Conservation (phyloP, 2,888 invertebrate genomes). For the Nomada goodeniana region DNA sequence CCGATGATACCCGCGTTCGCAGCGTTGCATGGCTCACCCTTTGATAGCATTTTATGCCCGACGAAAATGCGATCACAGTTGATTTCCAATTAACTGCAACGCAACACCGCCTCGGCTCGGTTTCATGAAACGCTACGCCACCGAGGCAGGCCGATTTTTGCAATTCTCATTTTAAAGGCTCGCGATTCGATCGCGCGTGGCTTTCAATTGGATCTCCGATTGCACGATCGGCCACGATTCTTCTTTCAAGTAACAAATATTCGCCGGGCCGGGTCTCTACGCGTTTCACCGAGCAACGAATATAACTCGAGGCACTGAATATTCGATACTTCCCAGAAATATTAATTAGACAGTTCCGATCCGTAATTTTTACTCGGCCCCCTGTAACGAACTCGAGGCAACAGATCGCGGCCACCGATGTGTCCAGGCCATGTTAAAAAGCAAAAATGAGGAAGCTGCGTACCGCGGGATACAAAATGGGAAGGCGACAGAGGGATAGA, state of each 20-base stretch:
- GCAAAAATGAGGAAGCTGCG: slow-evolving; percentile 1
- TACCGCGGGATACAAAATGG: not conserved
- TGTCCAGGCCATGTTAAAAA: not conserved
- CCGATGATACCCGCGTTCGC: slow-evolving; percentile 2
- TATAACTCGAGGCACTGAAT: too few species aligned
- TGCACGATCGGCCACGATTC: too few species aligned
- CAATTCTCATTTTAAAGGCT: slow-evolving; percentile 47
- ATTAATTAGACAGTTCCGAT: too few species aligned
- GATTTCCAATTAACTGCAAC: slow-evolving; percentile 53
- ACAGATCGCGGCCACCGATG: not conserved
- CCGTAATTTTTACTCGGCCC: too few species aligned
- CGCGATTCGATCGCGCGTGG: slow-evolving; percentile 14
- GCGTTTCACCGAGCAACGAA: too few species aligned
- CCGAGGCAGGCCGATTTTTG: not conserved
- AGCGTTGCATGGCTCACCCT: slow-evolving; percentile 2
- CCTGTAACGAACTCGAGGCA: not conserved
- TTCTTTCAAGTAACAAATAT: too few species aligned
- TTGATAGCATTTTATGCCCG: slow-evolving; percentile 29
- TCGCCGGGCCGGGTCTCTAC: too few species aligned
- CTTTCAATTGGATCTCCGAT: slow-evolving; percentile 66
- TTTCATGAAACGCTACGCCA: slow-evolving; percentile 25
- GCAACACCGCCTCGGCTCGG: slow-evolving; percentile 14
- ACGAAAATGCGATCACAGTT: slow-evolving; percentile 39
- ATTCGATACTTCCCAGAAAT: too few species aligned
- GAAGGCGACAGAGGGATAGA: not conserved